A percentile compares a stretch with the other conserved stretches of the same genome.
phyloP scores from a whole-genome alignment of 2,797 vertebrate genomes.

The Aphelocoma californica region DNA sequence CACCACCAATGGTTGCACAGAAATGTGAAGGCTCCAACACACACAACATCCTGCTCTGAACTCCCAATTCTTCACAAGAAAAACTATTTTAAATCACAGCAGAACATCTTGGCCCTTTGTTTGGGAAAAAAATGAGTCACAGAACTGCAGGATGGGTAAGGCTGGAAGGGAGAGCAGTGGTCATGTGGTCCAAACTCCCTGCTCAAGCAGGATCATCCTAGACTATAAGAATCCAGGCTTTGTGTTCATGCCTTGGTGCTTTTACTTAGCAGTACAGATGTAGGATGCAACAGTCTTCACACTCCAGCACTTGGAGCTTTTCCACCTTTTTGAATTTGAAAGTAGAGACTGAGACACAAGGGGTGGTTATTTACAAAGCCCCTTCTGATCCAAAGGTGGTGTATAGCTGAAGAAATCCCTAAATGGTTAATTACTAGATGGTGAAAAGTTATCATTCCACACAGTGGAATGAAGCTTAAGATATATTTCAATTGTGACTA shows the following conservation, averaged over 20 bases:
- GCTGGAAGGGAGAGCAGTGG: not conserved
- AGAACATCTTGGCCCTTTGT: not conserved
- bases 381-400: not conserved
- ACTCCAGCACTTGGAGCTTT: not conserved
- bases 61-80: not conserved
- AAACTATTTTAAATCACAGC: not conserved
- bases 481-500: not conserved
- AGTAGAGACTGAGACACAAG: not conserved
- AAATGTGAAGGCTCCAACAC: not conserved
- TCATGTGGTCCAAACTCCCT: not conserved
- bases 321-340: not conserved
- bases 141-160: not conserved
- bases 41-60: not conserved
- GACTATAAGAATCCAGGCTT: not conserved
- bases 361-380: not conserved
- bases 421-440: not conserved
- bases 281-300: not conserved
- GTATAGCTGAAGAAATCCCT: not conserved
- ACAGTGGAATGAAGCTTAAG: not conserved
- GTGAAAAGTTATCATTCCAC: not conserved
- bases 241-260: not conserved
- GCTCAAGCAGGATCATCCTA: not conserved
- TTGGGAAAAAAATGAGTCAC: not conserved
- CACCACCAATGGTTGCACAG: not conserved
- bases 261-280: not conserved